Conservation (phyloP, 2,797 vertebrate species). For the Enteromius afrohamiltoni region DNA sequence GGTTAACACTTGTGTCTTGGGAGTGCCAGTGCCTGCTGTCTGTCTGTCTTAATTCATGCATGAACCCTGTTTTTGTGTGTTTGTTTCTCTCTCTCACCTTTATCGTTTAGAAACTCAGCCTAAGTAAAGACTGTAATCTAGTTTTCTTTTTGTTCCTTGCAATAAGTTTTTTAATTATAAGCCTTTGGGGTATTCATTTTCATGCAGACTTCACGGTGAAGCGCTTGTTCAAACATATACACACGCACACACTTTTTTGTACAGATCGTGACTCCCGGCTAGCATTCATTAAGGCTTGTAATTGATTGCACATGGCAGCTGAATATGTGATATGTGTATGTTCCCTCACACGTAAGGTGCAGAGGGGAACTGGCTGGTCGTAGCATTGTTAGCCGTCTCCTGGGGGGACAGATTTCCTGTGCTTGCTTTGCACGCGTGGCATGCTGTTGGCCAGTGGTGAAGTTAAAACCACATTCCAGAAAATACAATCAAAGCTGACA, state of each 20-base stretch:
- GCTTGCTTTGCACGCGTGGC: conserved; percentile 78
- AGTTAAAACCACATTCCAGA: conserved; percentile 33
- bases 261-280: conserved; percentile 63
- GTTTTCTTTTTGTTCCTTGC: conserved; percentile 70
- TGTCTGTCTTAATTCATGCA: conserved; percentile 47
- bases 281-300: conserved; percentile 81
- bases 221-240: conserved; percentile 63
- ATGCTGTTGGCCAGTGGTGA: conserved; percentile 71
- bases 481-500: conserved; percentile 61
- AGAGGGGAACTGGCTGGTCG: conserved; percentile 81
- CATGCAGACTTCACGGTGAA: conserved; percentile 60
- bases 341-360: conserved; percentile 80
- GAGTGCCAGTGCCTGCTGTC: conserved; percentile 75
- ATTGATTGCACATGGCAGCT: conserved; percentile 84
- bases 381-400: conserved; percentile 73
- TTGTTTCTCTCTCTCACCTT: not conserved
- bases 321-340: conserved; percentile 71
- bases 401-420: conserved; percentile 76
- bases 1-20: conserved; percentile 73
- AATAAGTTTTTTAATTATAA: conserved; percentile 29
- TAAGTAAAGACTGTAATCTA: conserved; percentile 72
- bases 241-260: conserved; percentile 14
- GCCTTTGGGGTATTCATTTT: conserved; percentile 22
- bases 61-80: conserved; percentile 9
- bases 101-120: conserved; percentile 15